Percentiles rank a stretch among this genome's conserved stretches.
These are phyloP conservation scores for Drosophila nannoptera DNA, from an alignment of 1,140 invertebrate genomes.

Conservation along the genomic window DNA sequence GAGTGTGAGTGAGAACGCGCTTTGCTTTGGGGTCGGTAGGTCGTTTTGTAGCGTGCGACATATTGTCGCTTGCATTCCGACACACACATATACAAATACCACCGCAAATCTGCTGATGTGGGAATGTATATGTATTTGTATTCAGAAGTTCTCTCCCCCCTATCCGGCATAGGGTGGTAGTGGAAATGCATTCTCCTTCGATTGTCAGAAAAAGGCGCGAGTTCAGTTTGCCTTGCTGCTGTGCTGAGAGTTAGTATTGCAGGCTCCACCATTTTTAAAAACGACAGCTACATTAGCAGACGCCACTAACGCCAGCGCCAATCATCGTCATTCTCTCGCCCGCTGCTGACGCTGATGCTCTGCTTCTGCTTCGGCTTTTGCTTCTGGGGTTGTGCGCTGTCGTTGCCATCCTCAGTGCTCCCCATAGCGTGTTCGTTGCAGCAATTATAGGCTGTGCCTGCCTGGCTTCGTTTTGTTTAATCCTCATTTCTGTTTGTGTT, in stretches of 20 bases:
- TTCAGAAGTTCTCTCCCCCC: slow-evolving; percentile 54
- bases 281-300: slow-evolving; percentile 51
- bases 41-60: slow-evolving; percentile 50
- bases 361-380: slow-evolving; percentile 10
- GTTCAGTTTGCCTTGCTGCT: slow-evolving; percentile 34
- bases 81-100: slow-evolving; percentile 26
- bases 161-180: slow-evolving; percentile 32
- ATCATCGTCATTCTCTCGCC: slow-evolving; percentile 58
- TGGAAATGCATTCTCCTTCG: slow-evolving; percentile 42
- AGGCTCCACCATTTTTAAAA: slow-evolving; percentile 71
- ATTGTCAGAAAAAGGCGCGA: slow-evolving; percentile 61
- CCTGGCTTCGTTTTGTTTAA: slow-evolving; percentile 50
- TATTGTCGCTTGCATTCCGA: slow-evolving; percentile 56
- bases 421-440: slow-evolving; percentile 47
- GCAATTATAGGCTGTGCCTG: slow-evolving; percentile 38
- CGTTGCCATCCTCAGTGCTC: slow-evolving; percentile 48
- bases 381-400: slow-evolving; percentile 10
- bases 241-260: slow-evolving; percentile 24
- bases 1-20: slow-evolving; percentile 19
- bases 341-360: slow-evolving; percentile 32
- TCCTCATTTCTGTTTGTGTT: slow-evolving; percentile 56
- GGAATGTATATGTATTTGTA: neutral
- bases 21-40: slow-evolving; percentile 50
- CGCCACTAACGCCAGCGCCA: slow-evolving; percentile 57
- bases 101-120: neutral